phyloP scores from a whole-genome alignment of 1,140 invertebrate species.

The Homalodisca vitripennis region DNA sequence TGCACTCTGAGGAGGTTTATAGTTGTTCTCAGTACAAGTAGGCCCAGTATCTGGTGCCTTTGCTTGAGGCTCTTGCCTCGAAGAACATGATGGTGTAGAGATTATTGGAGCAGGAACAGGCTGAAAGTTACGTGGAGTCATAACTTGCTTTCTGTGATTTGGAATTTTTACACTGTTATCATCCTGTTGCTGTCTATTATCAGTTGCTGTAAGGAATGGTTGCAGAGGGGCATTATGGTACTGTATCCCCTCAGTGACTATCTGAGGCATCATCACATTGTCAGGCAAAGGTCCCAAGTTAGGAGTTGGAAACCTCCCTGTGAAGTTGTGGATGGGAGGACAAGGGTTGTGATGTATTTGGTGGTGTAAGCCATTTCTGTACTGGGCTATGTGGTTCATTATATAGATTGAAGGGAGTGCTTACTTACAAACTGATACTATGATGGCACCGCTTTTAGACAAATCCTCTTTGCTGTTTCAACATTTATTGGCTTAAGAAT shows the following conservation, averaged over 20 bases:
- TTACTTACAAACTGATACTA: no score
- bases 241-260: conserved; percentile 25
- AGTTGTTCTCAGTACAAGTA: conserved; percentile 24
- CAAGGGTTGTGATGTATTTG: conserved; percentile 36
- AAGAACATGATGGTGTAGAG: neutral
- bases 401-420: neutral
- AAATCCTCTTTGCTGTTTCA: no score
- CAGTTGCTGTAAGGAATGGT: conserved; percentile 28
- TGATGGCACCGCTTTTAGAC: no score
- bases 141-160: conserved; percentile 13
- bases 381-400: conserved; percentile 37
- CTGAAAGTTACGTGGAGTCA: conserved; percentile 15
- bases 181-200: conserved; percentile 29
- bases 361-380: conserved; percentile 34
- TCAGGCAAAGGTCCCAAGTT: conserved; percentile 26
- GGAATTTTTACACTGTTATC: conserved; percentile 19
- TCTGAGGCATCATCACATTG: conserved; percentile 34
- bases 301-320: conserved; percentile 35
- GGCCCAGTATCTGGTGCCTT: conserved; percentile 19
- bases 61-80: conserved; percentile 17
- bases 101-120: conserved; percentile 12
- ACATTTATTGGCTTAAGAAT: no score
- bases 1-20: conserved; percentile 31
- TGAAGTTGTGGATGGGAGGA: conserved; percentile 34
- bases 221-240: conserved; percentile 34